Evolutionary conservation across 2,797 vertebrate genomes (phyloP), one percentile per base, ranked within the genome.

Genomic region (Pangasius sanitwongsei): DNA sequence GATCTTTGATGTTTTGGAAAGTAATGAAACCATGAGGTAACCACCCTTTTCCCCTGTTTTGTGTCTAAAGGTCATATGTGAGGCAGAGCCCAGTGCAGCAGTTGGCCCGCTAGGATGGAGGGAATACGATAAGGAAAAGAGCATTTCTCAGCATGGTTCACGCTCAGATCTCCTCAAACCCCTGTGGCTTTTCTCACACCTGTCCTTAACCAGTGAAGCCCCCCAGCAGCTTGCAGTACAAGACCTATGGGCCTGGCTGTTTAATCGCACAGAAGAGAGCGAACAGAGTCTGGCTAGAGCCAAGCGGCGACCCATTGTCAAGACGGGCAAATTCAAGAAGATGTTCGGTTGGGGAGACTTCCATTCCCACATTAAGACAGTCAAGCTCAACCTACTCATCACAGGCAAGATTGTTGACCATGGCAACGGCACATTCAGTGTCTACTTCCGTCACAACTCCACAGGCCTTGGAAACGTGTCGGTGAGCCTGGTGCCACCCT

Each of bases 401-500:
- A 99, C 98, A 0, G 98, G 98, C 3, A 99, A 99, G 91, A 99
- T 99, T 0, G 98, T 99, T 4, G 98, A 99, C 93, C 98, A 99
- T 88, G 97, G 98, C 93, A 99, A 99, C 3, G 98, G 98, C 0
- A 98, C 98, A 0, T 99, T 99, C 94, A 98, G 98, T 7, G 98
- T 99, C 82, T 99, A 98, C 90, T 99, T 99, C 94, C 97, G 98
- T 3, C 98, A 99, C 95, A 99, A 99, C 92, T 99, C 98, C 2
- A 98, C 98, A 86, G 97, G 97, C 67, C 91, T 98, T 92, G 98
- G 98, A 74, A 99, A 99, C 89, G 97, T 99, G 91, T 98, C 98
- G 0, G 98, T 99, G 91, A 99, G 98, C 92, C 98, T 99, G 1
- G 98, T 99, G 67, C 98, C 98, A 0, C 98, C 98, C 0, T 97